Conservation (phyloP, 2,888 invertebrate genomes). For the Calameuta pallipes region DNA sequence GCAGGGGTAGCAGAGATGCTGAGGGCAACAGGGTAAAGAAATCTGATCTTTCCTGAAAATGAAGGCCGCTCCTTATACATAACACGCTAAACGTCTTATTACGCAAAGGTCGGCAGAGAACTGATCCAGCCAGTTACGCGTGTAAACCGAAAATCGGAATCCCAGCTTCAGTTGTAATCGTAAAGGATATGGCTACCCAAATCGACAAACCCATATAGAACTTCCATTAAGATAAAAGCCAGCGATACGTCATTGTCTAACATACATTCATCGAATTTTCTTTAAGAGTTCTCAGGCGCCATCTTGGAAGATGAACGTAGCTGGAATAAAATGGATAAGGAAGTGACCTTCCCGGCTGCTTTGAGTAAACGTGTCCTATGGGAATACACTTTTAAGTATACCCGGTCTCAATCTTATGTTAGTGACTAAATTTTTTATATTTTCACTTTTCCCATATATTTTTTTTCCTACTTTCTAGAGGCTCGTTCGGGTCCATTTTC, state of each 20-base stretch:
- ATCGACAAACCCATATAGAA: not conserved
- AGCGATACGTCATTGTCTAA: not conserved
- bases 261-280: not conserved
- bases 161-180: not conserved
- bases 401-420: not conserved
- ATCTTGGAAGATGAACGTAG: not conserved
- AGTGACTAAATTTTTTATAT: not conserved
- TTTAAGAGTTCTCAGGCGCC: not conserved
- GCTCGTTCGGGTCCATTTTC: not conserved
- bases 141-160: not conserved
- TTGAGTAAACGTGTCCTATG: not conserved
- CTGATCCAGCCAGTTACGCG: not conserved
- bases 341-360: not conserved
- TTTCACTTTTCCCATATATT: not conserved
- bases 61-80: not conserved
- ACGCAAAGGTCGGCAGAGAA: not conserved
- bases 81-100: not conserved
- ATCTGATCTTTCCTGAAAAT: not conserved
- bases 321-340: not conserved
- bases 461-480: not conserved
- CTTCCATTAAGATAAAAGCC: not conserved
- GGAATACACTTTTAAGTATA: not conserved
- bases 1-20: not conserved
- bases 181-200: not conserved
- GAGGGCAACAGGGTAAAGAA: not conserved